A percentile compares a stretch with the other conserved stretches of the same genome.
phyloP scores from a whole-genome alignment of 2,888 invertebrate genomes.

The Heliothis peltigera region DNA sequence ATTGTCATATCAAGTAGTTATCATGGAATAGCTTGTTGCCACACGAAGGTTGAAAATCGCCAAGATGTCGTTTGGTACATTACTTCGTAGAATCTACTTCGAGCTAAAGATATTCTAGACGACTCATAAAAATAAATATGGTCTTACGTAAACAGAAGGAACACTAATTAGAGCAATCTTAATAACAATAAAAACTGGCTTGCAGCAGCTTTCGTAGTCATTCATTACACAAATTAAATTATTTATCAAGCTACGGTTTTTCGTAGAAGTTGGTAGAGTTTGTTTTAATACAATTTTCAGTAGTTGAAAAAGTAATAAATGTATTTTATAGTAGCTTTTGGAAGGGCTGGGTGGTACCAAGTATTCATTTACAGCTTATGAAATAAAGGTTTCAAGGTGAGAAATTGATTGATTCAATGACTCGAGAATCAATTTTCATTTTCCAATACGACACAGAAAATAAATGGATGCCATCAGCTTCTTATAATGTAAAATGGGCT shows the following conservation, averaged over 20 bases:
- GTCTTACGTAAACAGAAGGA: constrained; percentile 21
- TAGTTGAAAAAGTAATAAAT: constrained; percentile 54
- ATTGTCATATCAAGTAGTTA: constrained; percentile 8
- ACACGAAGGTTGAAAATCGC: neutral
- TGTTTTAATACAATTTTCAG: constrained; percentile 46
- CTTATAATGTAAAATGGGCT: constrained; percentile 16
- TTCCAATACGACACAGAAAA: neutral
- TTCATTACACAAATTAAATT: constrained; percentile 46
- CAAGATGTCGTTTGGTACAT: neutral
- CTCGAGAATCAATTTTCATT: constrained; percentile 22
- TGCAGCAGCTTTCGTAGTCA: constrained; percentile 31
- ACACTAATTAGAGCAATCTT: constrained; percentile 29
- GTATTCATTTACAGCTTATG: constrained; percentile 27
- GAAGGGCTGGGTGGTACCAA: constrained; percentile 15
- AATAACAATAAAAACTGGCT: constrained; percentile 16
- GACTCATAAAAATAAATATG: constrained; percentile 2
- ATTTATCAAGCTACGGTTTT: constrained; percentile 44
- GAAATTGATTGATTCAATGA: constrained; percentile 23
- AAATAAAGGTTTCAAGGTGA: constrained; percentile 7
- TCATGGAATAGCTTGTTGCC: neutral
- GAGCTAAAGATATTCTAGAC: neutral
- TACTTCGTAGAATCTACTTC: constrained; percentile 1
- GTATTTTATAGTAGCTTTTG: constrained; percentile 43
- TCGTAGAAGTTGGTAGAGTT: constrained; percentile 37
- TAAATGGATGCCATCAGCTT: constrained; percentile 1